A percentile compares a stretch with the other conserved stretches of the same genome.
Conservation (phyloP, 2,113 vertebrate genomes). For the mouse (Mus musculus) region GRCm39 chr16:24120501-24121000, state of each 20-base stretch:
- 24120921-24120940: no score
- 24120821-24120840: not conserved
- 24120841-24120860: not conserved
- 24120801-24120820: not conserved
- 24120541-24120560: not conserved
- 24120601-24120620: not conserved
- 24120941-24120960: not conserved
- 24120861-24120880: not conserved
- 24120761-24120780: not conserved
- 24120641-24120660: not conserved
- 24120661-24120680: not conserved
- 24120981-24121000: not conserved
- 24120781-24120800: not conserved
- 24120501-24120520: not conserved
- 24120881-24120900: not conserved
- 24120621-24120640: not conserved
- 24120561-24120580: not conserved
- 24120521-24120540: not conserved
- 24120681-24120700: not conserved
- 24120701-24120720: not conserved
- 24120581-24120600: not conserved
- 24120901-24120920: not conserved
- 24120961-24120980: not conserved
- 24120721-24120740: not conserved
- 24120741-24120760: not conserved